Conservation (phyloP, 92 coral and sea anemone genomes). For the Palythoa heliodiscus region DNA sequence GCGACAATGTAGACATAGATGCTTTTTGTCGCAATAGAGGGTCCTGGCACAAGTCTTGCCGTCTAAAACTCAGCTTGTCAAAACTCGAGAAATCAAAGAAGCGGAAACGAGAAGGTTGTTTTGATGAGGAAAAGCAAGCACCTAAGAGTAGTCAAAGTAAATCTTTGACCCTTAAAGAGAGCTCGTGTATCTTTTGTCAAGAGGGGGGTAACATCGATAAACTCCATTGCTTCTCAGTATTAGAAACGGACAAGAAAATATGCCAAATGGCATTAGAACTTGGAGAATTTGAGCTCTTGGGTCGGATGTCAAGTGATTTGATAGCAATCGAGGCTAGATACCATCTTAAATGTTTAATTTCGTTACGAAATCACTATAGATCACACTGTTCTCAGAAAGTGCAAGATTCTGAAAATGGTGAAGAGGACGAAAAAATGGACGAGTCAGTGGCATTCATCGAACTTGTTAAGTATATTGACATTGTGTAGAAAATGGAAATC, state of each 20-base stretch:
- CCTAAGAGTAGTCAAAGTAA: slow-evolving; percentile 12
- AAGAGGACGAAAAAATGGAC: slow-evolving; percentile 6
- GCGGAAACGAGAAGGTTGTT: slow-evolving; percentile 14
- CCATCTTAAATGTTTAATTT: not conserved
- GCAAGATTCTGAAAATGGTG: slow-evolving; percentile 6
- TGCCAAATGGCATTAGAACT: not conserved
- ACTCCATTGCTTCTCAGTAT: not conserved
- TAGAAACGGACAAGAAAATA: not conserved
- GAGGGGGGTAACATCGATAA: not conserved
- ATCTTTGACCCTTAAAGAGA: not conserved
- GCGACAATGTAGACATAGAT: slow-evolving; percentile 28
- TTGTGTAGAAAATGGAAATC: no score
- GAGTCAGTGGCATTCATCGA: no score
- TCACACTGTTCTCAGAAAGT: slow-evolving; percentile 35
- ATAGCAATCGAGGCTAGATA: not conserved
- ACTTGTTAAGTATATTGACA: no score
- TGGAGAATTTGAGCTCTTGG: not conserved
- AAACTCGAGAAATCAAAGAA: slow-evolving; percentile 49
- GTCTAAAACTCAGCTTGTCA: slow-evolving; percentile 43
- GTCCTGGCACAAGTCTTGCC: slow-evolving; percentile 61
- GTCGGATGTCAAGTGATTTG: not conserved
- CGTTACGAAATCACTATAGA: slow-evolving; percentile 28
- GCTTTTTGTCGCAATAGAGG: slow-evolving; percentile 31
- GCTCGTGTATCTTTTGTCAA: not conserved
- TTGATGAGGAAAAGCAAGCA: slow-evolving; percentile 3